Evolutionary conservation across 2,888 invertebrate species (phyloP).

Genomic region (Cosmia trapezina): DNA sequence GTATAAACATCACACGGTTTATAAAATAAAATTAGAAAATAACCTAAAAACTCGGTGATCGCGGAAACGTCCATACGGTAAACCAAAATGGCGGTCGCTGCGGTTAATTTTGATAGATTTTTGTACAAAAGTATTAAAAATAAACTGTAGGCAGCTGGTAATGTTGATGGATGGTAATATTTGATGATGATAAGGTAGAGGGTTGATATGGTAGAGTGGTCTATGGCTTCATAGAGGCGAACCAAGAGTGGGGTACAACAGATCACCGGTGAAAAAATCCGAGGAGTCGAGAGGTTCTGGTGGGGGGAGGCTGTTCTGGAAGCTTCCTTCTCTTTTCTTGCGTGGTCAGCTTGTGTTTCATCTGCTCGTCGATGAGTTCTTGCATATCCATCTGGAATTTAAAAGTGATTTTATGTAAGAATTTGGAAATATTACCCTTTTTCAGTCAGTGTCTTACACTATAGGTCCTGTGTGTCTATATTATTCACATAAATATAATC

Average conservation of each 20-base stretch:
- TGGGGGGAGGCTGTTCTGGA: constrained; percentile 82
- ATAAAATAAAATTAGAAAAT: constrained; percentile 77
- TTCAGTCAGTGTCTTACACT: not conserved
- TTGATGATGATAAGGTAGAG: constrained; percentile 77
- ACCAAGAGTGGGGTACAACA: constrained; percentile 79
- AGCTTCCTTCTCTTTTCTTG: constrained; percentile 90
- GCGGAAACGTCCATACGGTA: constrained; percentile 68
- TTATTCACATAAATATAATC: not conserved
- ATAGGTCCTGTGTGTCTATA: too few species aligned
- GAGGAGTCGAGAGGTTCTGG: constrained; percentile 82
- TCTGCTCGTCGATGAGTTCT: constrained; percentile 96
- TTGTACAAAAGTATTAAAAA: constrained; percentile 75
- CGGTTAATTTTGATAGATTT: constrained; percentile 68
- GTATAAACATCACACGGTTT: constrained; percentile 86
- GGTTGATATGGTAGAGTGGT: constrained; percentile 76
- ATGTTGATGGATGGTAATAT: constrained; percentile 73
- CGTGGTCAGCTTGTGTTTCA: constrained; percentile 95
- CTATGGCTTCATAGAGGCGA: constrained; percentile 77
- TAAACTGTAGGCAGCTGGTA: constrained; percentile 74
- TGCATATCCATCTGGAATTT: constrained; percentile 97
- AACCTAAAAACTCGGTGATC: constrained; percentile 73
- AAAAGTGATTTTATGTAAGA: not conserved
- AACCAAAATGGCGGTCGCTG: constrained; percentile 77
- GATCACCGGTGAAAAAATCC: constrained; percentile 90
- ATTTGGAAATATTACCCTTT: not conserved